Percentiles rank a stretch among this genome's conserved stretches.
Evolutionary conservation across 2,113 vertebrate species (phyloP).

Genomic region (Chionodraco myersi): DNA sequence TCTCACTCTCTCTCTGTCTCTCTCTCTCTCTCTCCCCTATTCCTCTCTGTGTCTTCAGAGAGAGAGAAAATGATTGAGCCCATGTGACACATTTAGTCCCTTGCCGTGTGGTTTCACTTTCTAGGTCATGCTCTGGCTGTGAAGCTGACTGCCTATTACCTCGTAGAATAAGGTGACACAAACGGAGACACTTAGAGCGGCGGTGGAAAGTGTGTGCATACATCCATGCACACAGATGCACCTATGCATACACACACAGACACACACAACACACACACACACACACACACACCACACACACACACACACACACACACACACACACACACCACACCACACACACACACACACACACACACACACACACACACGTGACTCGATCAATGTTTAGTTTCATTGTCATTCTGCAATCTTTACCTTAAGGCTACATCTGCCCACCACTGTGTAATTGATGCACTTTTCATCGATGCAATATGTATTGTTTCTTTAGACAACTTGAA

Average conservation of each 20-base stretch:
- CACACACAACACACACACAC: slow-evolving; percentile 27
- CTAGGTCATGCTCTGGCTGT: slow-evolving; percentile 84
- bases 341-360: too few relatives aligned
- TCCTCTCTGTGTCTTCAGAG: slow-evolving; percentile 58
- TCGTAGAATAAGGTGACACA: slow-evolving; percentile 72
- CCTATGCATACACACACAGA: slow-evolving; percentile 24
- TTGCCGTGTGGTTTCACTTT: slow-evolving; percentile 82
- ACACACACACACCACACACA: too few relatives aligned
- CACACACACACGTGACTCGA: slow-evolving; percentile 27
- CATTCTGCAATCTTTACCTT: slow-evolving; percentile 50
- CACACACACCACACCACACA: too few relatives aligned
- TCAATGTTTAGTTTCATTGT: slow-evolving; percentile 58
- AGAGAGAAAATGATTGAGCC: slow-evolving; percentile 80
- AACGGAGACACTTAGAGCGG: slow-evolving; percentile 25
- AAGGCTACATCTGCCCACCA: slow-evolving; percentile 34
- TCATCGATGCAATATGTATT: slow-evolving; percentile 59
- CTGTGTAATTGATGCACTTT: slow-evolving; percentile 58
- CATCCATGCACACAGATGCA: background rate
- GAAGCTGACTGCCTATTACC: slow-evolving; percentile 77
- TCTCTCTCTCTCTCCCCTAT: slow-evolving; percentile 35
- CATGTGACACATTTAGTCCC: slow-evolving; percentile 80
- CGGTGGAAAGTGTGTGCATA: slow-evolving; percentile 19
- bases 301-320: too few relatives aligned
- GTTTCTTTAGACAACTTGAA: slow-evolving; percentile 35
- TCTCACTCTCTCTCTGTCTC: slow-evolving; percentile 9